Conservation (phyloP, 2,113 vertebrate genomes). For the Callospermophilus lateralis region DNA sequence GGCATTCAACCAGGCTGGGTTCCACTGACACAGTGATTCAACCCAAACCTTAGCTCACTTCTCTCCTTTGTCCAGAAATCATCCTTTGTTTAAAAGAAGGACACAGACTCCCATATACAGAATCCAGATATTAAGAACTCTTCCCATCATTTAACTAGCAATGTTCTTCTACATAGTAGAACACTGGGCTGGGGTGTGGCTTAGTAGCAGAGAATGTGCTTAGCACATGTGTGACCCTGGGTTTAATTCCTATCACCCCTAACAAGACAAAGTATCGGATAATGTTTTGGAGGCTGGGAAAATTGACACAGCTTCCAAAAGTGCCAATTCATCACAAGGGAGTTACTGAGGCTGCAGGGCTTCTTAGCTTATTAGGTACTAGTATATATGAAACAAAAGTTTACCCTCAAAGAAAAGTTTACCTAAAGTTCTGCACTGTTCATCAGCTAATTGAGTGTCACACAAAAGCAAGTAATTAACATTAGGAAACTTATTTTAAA, state of each 20-base stretch:
- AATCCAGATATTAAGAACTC: background rate
- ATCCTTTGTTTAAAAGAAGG: background rate
- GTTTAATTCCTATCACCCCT: background rate
- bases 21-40: background rate
- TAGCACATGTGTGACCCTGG: background rate
- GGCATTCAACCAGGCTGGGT: background rate
- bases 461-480: background rate
- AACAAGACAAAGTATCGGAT: background rate
- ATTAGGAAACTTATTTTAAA: conserved; percentile 18
- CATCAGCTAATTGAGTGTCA: background rate
- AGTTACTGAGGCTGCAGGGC: background rate
- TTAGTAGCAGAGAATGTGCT: background rate
- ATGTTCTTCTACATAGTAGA: background rate
- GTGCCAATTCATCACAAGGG: background rate
- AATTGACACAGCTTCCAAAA: background rate
- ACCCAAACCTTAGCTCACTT: background rate
- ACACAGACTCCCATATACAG: background rate
- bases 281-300: background rate
- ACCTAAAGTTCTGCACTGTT: background rate
- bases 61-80: background rate
- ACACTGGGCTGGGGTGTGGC: background rate
- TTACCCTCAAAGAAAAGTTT: conserved; percentile 26
- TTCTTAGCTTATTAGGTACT: background rate
- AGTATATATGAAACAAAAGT: background rate
- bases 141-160: conserved; percentile 10